These are phyloP conservation scores for Otis tarda DNA, from an alignment of 2,113 vertebrate species.

Conservation along the genomic window DNA sequence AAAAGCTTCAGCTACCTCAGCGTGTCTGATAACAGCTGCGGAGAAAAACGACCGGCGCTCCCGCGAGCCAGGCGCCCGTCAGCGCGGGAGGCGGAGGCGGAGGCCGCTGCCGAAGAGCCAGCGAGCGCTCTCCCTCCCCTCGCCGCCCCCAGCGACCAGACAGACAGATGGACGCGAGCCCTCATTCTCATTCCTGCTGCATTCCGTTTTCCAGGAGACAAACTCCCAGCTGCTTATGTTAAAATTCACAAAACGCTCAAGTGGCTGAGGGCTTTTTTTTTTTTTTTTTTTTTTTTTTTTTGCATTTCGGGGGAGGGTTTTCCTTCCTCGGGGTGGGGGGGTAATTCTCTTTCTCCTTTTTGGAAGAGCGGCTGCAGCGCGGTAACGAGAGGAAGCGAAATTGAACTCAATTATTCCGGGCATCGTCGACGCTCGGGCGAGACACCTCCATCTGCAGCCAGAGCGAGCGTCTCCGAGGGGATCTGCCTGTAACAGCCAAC, in stretches of 20 bases:
- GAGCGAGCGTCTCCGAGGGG: neutral
- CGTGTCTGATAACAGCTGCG: neutral
- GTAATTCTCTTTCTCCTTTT: neutral
- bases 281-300: neutral
- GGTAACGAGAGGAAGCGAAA: neutral
- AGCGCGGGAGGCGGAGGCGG: neutral
- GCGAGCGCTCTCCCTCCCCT: neutral
- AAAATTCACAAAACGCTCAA: neutral
- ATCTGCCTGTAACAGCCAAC: constrained; percentile 25
- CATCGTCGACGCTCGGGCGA: constrained; percentile 33
- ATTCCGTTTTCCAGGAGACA: neutral
- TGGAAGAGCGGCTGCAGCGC: neutral
- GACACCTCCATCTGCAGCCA: constrained; percentile 51
- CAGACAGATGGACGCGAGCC: neutral
- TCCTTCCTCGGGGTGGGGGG: neutral
- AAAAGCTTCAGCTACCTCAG: neutral
- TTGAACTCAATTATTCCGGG: constrained; percentile 39
- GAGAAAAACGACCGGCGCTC: neutral
- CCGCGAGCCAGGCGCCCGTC: neutral
- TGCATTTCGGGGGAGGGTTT: neutral
- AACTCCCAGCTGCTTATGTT: neutral
- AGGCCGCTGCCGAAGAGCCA: neutral
- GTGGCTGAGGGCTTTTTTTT: neutral
- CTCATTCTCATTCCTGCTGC: neutral
- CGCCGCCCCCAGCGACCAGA: neutral